A percentile compares a stretch with the other conserved stretches of the same genome.
phyloP scores from a whole-genome alignment of 2,113 vertebrate species.

The Turnix velox region DNA sequence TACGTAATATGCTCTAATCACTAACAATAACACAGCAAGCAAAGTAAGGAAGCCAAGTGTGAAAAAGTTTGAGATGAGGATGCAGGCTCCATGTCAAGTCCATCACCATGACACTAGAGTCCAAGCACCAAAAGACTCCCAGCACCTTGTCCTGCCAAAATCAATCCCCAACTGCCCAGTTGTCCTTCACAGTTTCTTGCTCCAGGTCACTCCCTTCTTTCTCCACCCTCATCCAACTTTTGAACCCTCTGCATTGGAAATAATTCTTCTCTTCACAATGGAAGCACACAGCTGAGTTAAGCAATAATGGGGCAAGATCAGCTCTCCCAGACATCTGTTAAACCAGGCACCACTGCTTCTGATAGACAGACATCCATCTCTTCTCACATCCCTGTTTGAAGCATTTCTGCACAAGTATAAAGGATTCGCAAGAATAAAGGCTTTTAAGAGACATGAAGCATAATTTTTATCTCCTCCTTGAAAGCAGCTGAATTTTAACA shows the following conservation, averaged over 20 bases:
- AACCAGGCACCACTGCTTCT: neutral
- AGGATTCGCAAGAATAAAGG: neutral
- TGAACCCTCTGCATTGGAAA: neutral
- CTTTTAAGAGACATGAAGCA: neutral
- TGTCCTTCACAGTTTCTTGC: neutral
- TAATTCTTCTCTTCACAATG: neutral
- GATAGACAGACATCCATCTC: neutral
- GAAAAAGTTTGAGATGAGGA: neutral
- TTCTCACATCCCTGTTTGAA: neutral
- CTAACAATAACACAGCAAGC: fast-evolving
- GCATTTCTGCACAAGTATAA: neutral
- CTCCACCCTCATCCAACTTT: neutral
- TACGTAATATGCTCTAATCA: neutral
- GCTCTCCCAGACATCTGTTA: neutral
- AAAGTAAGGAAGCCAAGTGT: neutral
- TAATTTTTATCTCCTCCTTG: neutral
- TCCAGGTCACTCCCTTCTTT: neutral
- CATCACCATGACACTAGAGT: neutral
- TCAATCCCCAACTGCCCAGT: fast-evolving
- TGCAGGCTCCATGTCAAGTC: fast-evolving
- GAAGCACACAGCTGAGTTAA: fast-evolving
- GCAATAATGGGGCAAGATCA: neutral
- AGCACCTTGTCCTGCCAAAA: neutral
- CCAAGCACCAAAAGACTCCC: neutral
- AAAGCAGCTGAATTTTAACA: neutral